phyloP scores from a whole-genome alignment of 1,140 invertebrate genomes.

The Ceratina australensis region DNA sequence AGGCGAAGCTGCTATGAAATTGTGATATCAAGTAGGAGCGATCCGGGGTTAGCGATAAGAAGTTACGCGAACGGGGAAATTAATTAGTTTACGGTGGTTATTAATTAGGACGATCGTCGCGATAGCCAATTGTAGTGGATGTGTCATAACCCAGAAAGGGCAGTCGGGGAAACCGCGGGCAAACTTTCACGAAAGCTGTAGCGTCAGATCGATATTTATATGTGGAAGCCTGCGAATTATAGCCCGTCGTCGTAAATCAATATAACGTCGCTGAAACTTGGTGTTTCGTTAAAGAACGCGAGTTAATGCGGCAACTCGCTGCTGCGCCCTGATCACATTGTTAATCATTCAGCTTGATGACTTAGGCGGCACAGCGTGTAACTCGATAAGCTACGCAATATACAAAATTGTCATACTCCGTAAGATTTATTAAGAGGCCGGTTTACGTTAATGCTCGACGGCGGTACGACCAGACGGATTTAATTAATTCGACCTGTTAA shows the following conservation, averaged over 20 bases:
- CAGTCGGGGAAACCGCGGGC: neutral
- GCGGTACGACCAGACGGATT: too few relatives aligned
- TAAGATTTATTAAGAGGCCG: too few relatives aligned
- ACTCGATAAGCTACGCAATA: neutral
- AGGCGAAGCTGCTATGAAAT: neutral
- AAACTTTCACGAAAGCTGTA: conserved; percentile 7
- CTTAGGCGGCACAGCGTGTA: neutral
- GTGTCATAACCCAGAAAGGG: conserved; percentile 8
- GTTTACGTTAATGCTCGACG: too few relatives aligned
- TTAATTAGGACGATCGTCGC: conserved; percentile 2
- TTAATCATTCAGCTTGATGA: conserved; percentile 21
- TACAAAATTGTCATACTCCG: too few relatives aligned
- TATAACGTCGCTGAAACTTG: conserved; percentile 28
- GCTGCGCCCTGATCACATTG: neutral
- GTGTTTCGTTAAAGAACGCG: conserved; percentile 30
- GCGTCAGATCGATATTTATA: conserved; percentile 25
- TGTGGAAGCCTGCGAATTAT: conserved; percentile 11
- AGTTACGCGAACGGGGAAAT: neutral
- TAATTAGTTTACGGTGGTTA: neutral
- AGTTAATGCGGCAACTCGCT: conserved; percentile 12
- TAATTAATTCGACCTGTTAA: too few relatives aligned
- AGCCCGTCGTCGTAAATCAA: conserved; percentile 33
- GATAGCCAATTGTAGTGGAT: conserved; percentile 3
- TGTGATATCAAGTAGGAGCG: too few relatives aligned
- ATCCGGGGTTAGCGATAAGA: too few relatives aligned